phyloP scores from a whole-genome alignment of 2,113 vertebrate genomes.

The Setophaga petechia region DNA sequence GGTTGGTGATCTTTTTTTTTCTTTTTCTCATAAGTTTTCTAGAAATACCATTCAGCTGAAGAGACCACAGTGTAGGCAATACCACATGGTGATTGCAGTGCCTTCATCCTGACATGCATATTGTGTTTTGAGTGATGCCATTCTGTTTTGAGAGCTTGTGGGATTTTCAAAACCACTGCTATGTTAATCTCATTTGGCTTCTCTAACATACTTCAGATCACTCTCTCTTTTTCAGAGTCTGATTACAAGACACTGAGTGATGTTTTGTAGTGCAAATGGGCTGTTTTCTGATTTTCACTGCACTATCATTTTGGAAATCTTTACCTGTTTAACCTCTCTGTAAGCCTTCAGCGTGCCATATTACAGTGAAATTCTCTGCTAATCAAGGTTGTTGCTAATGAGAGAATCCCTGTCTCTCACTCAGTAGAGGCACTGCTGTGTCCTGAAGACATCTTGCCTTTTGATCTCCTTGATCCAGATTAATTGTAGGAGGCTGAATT shows the following conservation, averaged over 20 bases:
- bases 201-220: background rate
- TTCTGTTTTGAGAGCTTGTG: slow-evolving; percentile 28
- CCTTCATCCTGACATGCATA: background rate
- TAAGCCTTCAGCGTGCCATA: background rate
- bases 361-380: background rate
- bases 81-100: background rate
- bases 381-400: background rate
- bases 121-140: slow-evolving; percentile 1
- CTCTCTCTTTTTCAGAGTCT: background rate
- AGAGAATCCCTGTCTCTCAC: background rate
- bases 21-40: background rate
- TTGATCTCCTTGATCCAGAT: background rate
- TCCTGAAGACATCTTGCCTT: background rate
- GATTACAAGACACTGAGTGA: background rate
- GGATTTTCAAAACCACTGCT: slow-evolving; percentile 37
- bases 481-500: background rate
- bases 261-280: background rate
- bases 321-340: background rate
- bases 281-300: background rate
- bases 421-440: background rate
- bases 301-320: background rate
- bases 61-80: background rate
- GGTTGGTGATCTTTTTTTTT: background rate
- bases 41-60: background rate
- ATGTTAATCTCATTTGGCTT: slow-evolving; percentile 13